These are phyloP conservation scores for Eulemur mongoz DNA, from an alignment of 2,797 vertebrate species.

Conservation along the genomic window DNA sequence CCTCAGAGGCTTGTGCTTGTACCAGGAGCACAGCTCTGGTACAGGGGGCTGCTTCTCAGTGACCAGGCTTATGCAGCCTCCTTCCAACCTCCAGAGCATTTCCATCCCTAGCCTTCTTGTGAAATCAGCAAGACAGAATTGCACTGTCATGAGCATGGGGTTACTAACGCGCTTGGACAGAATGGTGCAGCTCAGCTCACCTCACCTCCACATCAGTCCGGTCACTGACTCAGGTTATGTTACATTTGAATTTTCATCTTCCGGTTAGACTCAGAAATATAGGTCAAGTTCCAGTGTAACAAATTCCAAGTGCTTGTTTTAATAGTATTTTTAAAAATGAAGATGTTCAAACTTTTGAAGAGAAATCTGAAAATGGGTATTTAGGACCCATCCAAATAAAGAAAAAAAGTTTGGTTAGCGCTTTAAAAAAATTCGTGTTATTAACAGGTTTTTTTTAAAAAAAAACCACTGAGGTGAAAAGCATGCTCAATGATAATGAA, in stretches of 20 bases:
- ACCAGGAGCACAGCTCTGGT: background rate
- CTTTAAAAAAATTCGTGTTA: background rate
- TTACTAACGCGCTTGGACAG: background rate
- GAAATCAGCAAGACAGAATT: background rate
- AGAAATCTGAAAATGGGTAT: slow-evolving; percentile 37
- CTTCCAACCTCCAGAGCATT: background rate
- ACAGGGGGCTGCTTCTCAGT: background rate
- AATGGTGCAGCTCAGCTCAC: background rate
- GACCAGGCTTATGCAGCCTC: background rate
- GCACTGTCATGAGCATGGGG: background rate
- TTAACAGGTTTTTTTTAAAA: background rate
- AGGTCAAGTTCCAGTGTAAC: background rate
- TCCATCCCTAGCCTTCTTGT: background rate
- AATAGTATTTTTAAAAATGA: background rate
- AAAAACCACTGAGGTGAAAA: slow-evolving; percentile 30
- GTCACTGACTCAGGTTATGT: background rate
- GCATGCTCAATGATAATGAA: slow-evolving; percentile 15
- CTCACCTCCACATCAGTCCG: background rate
- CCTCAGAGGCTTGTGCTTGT: background rate
- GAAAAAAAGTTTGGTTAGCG: slow-evolving; percentile 1
- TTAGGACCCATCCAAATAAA: slow-evolving; percentile 41
- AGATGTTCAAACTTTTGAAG: slow-evolving; percentile 24
- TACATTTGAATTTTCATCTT: slow-evolving; percentile 19
- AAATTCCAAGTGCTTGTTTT: slow-evolving; percentile 24
- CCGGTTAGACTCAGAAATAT: background rate